Conservation (phyloP, 2,113 vertebrate species). For the Semicossyphus pulcher region DNA sequence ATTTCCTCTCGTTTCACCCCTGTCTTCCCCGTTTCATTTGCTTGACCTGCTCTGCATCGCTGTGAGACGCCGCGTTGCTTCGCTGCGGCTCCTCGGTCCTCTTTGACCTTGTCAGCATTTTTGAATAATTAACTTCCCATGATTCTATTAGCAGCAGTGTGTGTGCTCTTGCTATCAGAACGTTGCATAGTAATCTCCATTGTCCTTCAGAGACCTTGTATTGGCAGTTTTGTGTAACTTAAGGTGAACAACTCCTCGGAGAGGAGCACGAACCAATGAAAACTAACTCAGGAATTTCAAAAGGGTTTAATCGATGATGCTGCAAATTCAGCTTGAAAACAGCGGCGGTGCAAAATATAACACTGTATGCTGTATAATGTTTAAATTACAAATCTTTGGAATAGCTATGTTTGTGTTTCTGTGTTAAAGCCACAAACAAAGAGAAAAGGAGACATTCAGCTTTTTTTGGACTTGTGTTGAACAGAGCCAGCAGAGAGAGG, state of each 20-base stretch:
- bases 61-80: neutral
- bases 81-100: conserved; percentile 43
- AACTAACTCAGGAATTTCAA: neutral
- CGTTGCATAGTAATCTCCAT: conserved; percentile 5
- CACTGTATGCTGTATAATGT: conserved; percentile 11
- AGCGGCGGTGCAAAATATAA: conserved; percentile 3
- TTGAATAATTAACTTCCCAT: conserved; percentile 72
- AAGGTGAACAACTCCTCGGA: neutral
- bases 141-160: conserved; percentile 70
- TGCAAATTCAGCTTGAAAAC: conserved; percentile 13
- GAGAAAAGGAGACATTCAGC: conserved; percentile 6
- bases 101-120: conserved; percentile 75
- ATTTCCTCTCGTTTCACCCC: conserved; percentile 27
- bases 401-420: neutral
- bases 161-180: conserved; percentile 19
- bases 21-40: conserved; percentile 18
- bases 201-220: conserved; percentile 57
- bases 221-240: conserved; percentile 5
- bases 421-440: conserved; percentile 4
- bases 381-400: conserved; percentile 26
- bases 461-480: conserved; percentile 9
- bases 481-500: neutral
- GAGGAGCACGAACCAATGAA: neutral
- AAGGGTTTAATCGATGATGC: neutral
- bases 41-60: conserved; percentile 48